These are phyloP conservation scores for Polyploca ridens DNA, from an alignment of 2,888 invertebrate genomes.

Conservation along the genomic window DNA sequence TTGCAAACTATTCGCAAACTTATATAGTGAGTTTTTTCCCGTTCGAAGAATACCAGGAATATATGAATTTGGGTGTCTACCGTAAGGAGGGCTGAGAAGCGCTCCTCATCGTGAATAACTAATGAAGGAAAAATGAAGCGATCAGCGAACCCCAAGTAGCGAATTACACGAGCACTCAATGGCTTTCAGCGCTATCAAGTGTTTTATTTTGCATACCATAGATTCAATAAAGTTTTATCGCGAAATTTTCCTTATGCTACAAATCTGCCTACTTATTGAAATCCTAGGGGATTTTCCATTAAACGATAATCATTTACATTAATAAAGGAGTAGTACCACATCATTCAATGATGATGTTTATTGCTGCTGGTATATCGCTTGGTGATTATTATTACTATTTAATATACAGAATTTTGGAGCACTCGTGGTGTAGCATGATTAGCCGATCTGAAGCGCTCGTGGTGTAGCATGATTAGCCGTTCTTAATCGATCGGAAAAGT, in stretches of 20 bases:
- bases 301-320: constrained; percentile 17
- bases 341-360: too few species aligned
- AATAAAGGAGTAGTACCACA: neutral
- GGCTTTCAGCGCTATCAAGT: constrained; percentile 49
- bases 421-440: too few species aligned
- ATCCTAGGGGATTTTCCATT: constrained; percentile 24
- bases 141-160: constrained; percentile 38
- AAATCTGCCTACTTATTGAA: constrained; percentile 49
- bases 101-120: constrained; percentile 45
- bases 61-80: constrained; percentile 44
- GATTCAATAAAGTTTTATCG: constrained; percentile 55
- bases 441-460: too few species aligned
- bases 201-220: constrained; percentile 57
- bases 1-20: constrained; percentile 66
- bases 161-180: constrained; percentile 43
- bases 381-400: too few species aligned
- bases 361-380: too few species aligned
- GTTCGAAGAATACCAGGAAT: constrained; percentile 48
- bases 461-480: too few species aligned
- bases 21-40: constrained; percentile 61
- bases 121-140: constrained; percentile 58
- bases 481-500: too few species aligned
- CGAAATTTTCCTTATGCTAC: constrained; percentile 46
- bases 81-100: constrained; percentile 34
- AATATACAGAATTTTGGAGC: too few species aligned